Percentiles rank a stretch among this genome's conserved stretches.
phyloP scores from a whole-genome alignment of 2,797 vertebrate genomes.

The Serranus cabrilla region DNA sequence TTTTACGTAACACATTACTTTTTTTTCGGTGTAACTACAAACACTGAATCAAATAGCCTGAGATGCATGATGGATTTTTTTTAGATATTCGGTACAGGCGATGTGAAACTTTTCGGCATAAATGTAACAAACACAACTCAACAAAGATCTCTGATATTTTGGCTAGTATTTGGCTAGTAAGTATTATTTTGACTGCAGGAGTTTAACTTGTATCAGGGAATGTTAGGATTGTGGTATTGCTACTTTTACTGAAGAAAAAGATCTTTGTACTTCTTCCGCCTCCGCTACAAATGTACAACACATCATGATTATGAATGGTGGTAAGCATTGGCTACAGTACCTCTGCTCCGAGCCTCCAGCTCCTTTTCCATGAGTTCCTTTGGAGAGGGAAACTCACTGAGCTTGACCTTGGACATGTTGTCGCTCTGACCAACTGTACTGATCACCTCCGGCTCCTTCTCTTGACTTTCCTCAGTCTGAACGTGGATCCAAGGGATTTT shows the following conservation, averaged over 20 bases:
- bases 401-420: slow-evolving; percentile 83
- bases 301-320: neutral
- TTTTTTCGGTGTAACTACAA: too few species aligned
- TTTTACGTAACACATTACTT: too few species aligned
- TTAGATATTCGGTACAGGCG: too few species aligned
- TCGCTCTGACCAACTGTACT: slow-evolving; percentile 94
- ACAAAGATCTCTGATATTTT: too few species aligned
- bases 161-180: too few species aligned
- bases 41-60: too few species aligned
- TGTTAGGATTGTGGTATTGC: neutral
- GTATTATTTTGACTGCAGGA: neutral
- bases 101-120: too few species aligned
- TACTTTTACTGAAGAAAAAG: neutral
- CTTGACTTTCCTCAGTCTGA: slow-evolving; percentile 95
- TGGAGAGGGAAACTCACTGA: slow-evolving; percentile 83
- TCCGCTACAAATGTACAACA: slow-evolving; percentile 4
- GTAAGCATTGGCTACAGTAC: slow-evolving; percentile 74
- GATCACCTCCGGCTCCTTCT: slow-evolving; percentile 97
- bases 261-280: neutral
- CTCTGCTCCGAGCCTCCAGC: slow-evolving; percentile 91
- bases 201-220: neutral
- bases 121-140: too few species aligned
- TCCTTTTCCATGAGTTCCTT: slow-evolving; percentile 95
- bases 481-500: slow-evolving; percentile 99
- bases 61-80: too few species aligned